phyloP scores from a whole-genome alignment of 2,797 vertebrate species.

The Pempheris klunzingeri region DNA sequence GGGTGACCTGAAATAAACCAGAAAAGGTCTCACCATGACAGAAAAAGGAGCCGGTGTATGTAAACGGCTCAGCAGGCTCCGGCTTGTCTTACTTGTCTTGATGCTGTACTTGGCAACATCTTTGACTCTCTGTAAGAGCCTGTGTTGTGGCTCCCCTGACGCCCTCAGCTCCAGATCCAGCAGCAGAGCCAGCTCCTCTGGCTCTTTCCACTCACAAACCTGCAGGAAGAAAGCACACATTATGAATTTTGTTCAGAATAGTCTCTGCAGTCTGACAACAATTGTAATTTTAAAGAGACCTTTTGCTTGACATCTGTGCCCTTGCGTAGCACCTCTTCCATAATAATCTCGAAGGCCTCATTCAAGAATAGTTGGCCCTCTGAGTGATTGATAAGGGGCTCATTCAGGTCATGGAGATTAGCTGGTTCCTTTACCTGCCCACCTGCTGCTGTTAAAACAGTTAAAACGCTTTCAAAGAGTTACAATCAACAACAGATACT shows the following conservation, averaged over 20 bases:
- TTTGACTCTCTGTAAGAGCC: slow-evolving; percentile 86
- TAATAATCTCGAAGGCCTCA: slow-evolving; percentile 86
- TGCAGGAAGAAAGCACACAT: slow-evolving; percentile 54
- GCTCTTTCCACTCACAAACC: slow-evolving; percentile 92
- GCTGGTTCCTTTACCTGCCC: slow-evolving; percentile 21
- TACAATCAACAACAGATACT: not conserved
- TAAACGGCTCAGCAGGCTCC: not conserved
- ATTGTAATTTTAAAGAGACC: slow-evolving; percentile 69
- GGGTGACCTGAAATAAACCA: slow-evolving; percentile 86
- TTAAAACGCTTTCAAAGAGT: not conserved
- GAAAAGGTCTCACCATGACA: not conserved
- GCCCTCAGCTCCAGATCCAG: slow-evolving; percentile 89
- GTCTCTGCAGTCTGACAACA: not conserved
- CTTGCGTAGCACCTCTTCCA: slow-evolving; percentile 88
- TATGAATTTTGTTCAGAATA: not conserved
- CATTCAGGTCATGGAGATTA: slow-evolving; percentile 42
- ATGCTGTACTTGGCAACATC: slow-evolving; percentile 90
- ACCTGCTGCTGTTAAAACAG: slow-evolving; percentile 31
- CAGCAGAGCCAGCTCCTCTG: slow-evolving; percentile 83
- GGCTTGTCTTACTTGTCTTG: slow-evolving; percentile 87
- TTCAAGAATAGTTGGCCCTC: slow-evolving; percentile 86
- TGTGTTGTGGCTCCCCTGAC: slow-evolving; percentile 81
- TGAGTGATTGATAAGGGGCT: slow-evolving; percentile 68
- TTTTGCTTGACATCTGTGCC: slow-evolving; percentile 86
- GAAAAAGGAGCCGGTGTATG: not conserved